phyloP scores from a whole-genome alignment of 2,113 vertebrate genomes.

The Ceuthmochares aereus region DNA sequence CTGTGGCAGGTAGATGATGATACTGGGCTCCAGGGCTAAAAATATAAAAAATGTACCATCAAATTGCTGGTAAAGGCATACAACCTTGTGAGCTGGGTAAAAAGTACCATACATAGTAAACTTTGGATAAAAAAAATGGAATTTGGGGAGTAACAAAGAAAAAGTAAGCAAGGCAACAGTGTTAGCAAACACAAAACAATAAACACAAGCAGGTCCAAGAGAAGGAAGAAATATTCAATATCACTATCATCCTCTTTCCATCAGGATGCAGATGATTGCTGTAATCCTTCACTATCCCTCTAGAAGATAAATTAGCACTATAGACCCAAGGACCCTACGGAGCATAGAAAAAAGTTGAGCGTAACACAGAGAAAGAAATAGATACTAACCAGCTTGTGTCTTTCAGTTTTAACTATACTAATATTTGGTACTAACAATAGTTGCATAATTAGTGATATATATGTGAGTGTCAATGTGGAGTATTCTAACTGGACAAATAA shows the following conservation, averaged over 20 bases:
- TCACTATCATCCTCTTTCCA: background rate
- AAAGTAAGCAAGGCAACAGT: background rate
- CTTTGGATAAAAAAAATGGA: background rate
- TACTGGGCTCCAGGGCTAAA: background rate
- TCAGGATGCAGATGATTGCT: background rate
- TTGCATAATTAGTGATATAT: background rate
- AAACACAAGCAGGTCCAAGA: background rate
- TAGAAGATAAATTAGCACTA: background rate
- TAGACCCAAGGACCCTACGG: background rate
- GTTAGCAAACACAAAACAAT: background rate
- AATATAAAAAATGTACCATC: background rate
- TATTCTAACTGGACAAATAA: background rate
- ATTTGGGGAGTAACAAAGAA: background rate
- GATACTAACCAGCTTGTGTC: background rate
- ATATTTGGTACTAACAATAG: background rate
- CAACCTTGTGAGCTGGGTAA: background rate
- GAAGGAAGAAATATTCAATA: background rate
- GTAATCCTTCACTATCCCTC: background rate
- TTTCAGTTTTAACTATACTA: background rate
- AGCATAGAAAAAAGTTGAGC: background rate
- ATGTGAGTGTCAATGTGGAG: background rate
- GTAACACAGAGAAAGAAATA: background rate
- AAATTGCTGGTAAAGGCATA: background rate
- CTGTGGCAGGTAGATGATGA: background rate
- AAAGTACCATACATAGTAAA: background rate